Evolutionary conservation across 2,888 invertebrate species (phyloP).

Genomic region (Ophraella communa): DNA sequence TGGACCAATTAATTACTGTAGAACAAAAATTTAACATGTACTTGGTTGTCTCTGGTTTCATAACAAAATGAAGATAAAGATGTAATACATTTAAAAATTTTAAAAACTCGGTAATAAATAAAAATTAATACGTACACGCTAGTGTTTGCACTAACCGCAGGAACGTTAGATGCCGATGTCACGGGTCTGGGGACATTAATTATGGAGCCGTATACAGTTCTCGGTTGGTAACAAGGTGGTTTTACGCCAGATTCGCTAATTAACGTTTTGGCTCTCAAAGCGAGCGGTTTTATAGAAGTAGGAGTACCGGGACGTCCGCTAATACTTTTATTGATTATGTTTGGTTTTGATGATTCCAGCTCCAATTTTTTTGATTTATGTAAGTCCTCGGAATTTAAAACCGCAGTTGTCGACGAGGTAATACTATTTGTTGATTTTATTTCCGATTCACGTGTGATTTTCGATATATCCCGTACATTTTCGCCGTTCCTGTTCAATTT

Average conservation of each 20-base stretch:
- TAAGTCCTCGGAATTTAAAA: background rate
- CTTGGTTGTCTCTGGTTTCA: too few relatives aligned
- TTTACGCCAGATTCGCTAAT: constrained; percentile 29
- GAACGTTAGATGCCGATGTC: constrained; percentile 27
- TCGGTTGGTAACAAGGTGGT: constrained; percentile 54
- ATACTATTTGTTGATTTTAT: constrained; percentile 3
- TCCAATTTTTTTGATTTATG: constrained; percentile 4
- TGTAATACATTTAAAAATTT: too few relatives aligned
- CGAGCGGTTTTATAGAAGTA: constrained; percentile 23
- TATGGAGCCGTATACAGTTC: constrained; percentile 48
- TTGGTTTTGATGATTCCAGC: background rate
- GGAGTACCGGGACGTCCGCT: constrained; percentile 30
- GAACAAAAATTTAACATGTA: too few relatives aligned
- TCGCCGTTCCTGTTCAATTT: constrained; percentile 47
- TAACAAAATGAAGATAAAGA: too few relatives aligned
- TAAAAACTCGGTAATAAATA: too few relatives aligned
- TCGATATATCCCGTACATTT: constrained; percentile 21
- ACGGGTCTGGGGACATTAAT: constrained; percentile 52
- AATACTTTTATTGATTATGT: constrained; percentile 6
- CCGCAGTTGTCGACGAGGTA: background rate
- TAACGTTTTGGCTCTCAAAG: constrained; percentile 26
- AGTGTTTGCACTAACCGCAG: background rate
- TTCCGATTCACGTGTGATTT: background rate
- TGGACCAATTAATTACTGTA: too few relatives aligned
- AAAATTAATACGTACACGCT: constrained; percentile 10